Base-by-base conservation (phyloP, 2,888 invertebrate species). In the Amphiduros pacificus region DNA sequence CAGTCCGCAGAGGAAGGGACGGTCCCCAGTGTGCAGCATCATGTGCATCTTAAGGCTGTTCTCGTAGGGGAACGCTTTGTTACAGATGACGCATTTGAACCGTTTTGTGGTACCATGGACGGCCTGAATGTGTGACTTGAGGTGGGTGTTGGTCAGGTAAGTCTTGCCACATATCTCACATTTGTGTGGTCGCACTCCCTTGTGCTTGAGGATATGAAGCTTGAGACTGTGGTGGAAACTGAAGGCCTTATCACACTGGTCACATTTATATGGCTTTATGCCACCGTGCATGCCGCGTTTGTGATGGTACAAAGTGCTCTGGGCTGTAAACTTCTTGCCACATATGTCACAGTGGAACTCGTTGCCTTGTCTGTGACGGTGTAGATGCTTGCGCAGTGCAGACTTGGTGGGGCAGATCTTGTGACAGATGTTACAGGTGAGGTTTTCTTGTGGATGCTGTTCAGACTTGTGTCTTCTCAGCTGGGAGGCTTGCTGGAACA, bases 161-260 rank as follows among this genome's bases (percentile, higher is more conserved):
- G 77, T 73, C 65, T 77, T 78, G 5, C 66, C 67, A 61, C 79
- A 79, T 40, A 68, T 51, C 1, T 55, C 62, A 64, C 79, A 79
- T 53, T 71, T 59, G 63, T 74, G 67, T 2, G 79, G 79, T 5
- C 78, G 68, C 11, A 63, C 62, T 0, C 79, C 78, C 11, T 67
- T 60, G 64, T 79, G 78, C 44, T 74, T 72, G 28, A 75, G 66
- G 36, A 69, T 56, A 60, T 78, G 78, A 2, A 79, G 72, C 40
- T 75, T 72, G 20, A 74, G 70, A 56, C 77, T 77, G 65, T 78
- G 74, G 61, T 72, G 70, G 61, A 78, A 78, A 60, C 73, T 78
- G 57, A 78, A 79, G 0, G 68, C 48, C 17, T 68, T 66, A 20
- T 69, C 71, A 64, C 79, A 79, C 62, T 73, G 65, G 1, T 70